Base-by-base conservation (phyloP, 2,888 invertebrate genomes). In the Conops quadrifasciatus region DNA sequence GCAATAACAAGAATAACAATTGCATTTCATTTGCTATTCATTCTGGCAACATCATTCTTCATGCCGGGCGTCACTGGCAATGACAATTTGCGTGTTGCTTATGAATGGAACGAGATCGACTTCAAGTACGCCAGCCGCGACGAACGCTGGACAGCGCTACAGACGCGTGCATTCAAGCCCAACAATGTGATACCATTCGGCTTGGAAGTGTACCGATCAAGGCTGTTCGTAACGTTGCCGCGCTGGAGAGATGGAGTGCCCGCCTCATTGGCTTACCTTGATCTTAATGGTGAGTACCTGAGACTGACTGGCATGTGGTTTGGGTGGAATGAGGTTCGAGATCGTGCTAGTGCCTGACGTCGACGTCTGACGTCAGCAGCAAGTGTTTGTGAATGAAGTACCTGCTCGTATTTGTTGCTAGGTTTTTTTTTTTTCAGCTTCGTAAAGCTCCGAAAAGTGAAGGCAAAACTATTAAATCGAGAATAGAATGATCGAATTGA, bases 161-260 rank as follows among this genome's bases (percentile, higher is more conserved):
- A 87, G 43, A 87, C 85, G 65, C 88, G 88, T 74, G 86, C 87
- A 73, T 93, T 91, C 78, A 89, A 92, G 49, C 92, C 90, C 13
- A 89, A 90, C 80, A 91, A 92, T 82, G 92, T 92, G 75, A 87
- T 93, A 28, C 93, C 93, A 0, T 89, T 93, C 81, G 93, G 93
- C 0, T 76, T 93, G 76, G 93, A 93, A 83, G 90, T 93, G 15
- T 90, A 89, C 76, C 88, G 87, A 58, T 89, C 91, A 75, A 88
- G 91, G 74, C 82, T 93, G 75, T 93, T 93, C 80, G 84, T 93
- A 19, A 92, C 93, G 0, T 88, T 93, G 67, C 93, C 93, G 1
- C 88, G 93, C 76, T 93, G 93, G 93, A 90, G 89, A 78, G 81
- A 85, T 24, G 94, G 94, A 13, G 92, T 94, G 26, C 91, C 93